phyloP scores from a whole-genome alignment of 2,888 invertebrate species.

The Tetropium fuscum region DNA sequence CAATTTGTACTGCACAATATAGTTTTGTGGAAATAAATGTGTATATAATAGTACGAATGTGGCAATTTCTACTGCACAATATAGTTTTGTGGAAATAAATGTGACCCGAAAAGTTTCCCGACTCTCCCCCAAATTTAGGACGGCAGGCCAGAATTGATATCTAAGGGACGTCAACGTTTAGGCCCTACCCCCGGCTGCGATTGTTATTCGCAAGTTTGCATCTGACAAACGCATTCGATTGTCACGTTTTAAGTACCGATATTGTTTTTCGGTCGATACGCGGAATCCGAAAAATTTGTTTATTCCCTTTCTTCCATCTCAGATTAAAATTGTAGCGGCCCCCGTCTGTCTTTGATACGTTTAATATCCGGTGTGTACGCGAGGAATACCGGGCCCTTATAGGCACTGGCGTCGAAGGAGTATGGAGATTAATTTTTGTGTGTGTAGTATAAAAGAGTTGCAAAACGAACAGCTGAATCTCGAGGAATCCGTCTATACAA shows the following conservation, averaged over 20 bases:
- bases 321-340: conserved; percentile 4
- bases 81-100: neutral
- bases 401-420: too few species aligned
- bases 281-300: conserved; percentile 14
- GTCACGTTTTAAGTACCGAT: conserved; percentile 26
- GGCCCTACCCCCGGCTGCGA: conserved; percentile 43
- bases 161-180: conserved; percentile 7
- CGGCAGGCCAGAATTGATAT: neutral
- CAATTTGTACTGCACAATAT: neutral
- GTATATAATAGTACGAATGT: too few species aligned
- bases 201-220: conserved; percentile 57
- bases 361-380: neutral
- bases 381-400: too few species aligned
- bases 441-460: too few species aligned
- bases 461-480: too few species aligned
- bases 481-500: too few species aligned
- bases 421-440: too few species aligned
- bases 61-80: neutral
- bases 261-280: conserved; percentile 26
- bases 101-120: too few species aligned
- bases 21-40: neutral
- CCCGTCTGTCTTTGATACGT: neutral
- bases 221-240: conserved; percentile 56
- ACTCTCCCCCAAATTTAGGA: neutral
- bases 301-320: conserved; percentile 1